Percentiles rank a stretch among this genome's conserved stretches.
phyloP scores from a whole-genome alignment of 2,797 vertebrate species.

The Argentina silus region DNA sequence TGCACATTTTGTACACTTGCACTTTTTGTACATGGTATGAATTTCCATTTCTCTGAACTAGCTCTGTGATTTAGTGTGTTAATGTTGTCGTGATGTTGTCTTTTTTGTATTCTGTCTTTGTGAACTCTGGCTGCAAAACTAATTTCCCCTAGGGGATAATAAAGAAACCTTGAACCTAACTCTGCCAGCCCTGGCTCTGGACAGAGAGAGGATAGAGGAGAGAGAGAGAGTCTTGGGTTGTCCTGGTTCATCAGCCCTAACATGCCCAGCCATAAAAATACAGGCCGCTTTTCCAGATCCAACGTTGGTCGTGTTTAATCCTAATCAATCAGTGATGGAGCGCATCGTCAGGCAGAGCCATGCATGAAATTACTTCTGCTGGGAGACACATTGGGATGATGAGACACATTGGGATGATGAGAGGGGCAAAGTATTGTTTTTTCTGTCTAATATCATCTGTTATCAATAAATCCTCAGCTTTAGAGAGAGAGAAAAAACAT shows the following conservation, averaged over 20 bases:
- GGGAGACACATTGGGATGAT: slow-evolving; percentile 6
- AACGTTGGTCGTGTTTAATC: not conserved
- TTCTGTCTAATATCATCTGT: slow-evolving; percentile 49
- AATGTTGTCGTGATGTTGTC: too few relatives aligned
- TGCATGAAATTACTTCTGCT: slow-evolving; percentile 63
- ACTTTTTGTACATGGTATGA: too few relatives aligned
- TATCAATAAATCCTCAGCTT: slow-evolving; percentile 49
- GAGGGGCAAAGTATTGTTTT: slow-evolving; percentile 13
- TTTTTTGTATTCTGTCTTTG: too few relatives aligned
- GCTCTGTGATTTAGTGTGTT: too few relatives aligned
- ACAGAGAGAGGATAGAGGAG: not conserved
- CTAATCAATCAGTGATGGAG: slow-evolving; percentile 6
- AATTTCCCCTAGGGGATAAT: too few relatives aligned
- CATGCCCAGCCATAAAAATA: too few relatives aligned
- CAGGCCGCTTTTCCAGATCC: not conserved
- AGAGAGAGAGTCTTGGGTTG: not conserved
- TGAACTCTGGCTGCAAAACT: too few relatives aligned
- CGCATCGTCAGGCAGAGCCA: slow-evolving; percentile 25
- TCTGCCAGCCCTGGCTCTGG: not conserved
- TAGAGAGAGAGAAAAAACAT: slow-evolving; percentile 17
- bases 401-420: slow-evolving; percentile 21
- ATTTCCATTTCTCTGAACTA: too few relatives aligned
- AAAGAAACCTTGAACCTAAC: slow-evolving; percentile 29
- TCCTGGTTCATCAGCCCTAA: not conserved
- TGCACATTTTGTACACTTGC: slow-evolving; percentile 23